phyloP scores from a whole-genome alignment of 1,140 invertebrate genomes.

The Cydia amplana region DNA sequence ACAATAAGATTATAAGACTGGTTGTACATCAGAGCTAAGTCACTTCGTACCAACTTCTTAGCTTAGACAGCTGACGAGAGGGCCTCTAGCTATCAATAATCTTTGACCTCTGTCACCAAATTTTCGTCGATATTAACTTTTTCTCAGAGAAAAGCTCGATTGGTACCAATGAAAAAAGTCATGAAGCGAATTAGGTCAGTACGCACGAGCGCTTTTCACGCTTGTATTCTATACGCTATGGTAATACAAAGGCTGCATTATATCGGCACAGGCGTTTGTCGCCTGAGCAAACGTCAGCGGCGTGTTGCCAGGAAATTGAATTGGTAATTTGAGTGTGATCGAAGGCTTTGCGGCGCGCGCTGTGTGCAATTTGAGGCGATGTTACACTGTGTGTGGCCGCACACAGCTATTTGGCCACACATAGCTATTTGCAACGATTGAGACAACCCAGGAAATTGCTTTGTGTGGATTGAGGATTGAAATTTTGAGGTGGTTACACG shows the following conservation, averaged over 20 bases:
- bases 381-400: neutral
- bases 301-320: conserved; percentile 7
- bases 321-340: conserved; percentile 11
- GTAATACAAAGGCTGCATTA: neutral
- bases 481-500: neutral
- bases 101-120: no score
- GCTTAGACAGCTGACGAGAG: no score
- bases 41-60: neutral
- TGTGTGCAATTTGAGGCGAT: conserved; percentile 7
- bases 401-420: neutral
- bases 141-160: no score
- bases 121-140: no score
- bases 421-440: neutral
- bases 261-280: neutral
- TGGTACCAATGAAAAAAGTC: no score
- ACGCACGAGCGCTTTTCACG: neutral
- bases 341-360: conserved; percentile 12
- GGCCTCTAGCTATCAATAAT: no score
- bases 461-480: neutral
- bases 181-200: no score
- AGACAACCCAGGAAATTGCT: neutral
- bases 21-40: no score
- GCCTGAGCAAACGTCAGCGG: neutral
- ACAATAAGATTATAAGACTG: no score
- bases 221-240: no score